Percentiles rank a stretch among this genome's conserved stretches.
Conservation (phyloP, 2,797 vertebrate species). For the Zalophus californianus region DNA sequence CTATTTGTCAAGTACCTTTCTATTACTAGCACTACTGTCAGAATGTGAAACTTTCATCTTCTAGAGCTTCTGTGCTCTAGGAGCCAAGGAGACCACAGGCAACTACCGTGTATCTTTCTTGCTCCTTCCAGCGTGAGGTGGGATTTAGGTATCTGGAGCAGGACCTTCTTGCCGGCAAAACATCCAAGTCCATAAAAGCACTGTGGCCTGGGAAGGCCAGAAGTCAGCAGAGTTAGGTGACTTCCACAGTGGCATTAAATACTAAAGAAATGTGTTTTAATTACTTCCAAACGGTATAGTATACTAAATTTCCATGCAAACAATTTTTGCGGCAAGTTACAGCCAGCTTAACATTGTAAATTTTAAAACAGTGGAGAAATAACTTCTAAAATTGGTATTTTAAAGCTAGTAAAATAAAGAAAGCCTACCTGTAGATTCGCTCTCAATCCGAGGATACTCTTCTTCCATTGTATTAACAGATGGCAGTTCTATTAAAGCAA, state of each 20-base stretch:
- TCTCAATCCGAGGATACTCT: slow-evolving; percentile 90
- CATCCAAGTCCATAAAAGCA: neutral
- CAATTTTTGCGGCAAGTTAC: neutral
- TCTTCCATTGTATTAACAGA: slow-evolving; percentile 88
- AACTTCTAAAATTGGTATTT: slow-evolving; percentile 17
- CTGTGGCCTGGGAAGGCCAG: neutral
- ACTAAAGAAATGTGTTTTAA: neutral
- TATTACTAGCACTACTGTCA: neutral
- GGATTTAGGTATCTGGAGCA: neutral
- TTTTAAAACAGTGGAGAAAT: neutral
- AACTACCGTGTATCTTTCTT: neutral
- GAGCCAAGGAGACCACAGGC: neutral
- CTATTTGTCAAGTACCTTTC: neutral
- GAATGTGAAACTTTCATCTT: neutral
- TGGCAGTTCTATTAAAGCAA: slow-evolving; percentile 88
- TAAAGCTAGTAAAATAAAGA: slow-evolving; percentile 32
- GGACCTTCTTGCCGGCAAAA: neutral
- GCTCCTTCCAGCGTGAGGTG: neutral
- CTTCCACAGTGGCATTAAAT: neutral
- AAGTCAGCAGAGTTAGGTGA: neutral
- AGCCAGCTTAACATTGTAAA: neutral
- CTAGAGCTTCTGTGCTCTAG: neutral
- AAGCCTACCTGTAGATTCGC: slow-evolving; percentile 90
- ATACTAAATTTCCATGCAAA: neutral
- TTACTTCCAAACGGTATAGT: neutral